Evolutionary conservation across 2,113 vertebrate genomes (phyloP).

Genomic region (Mirza zaza): DNA sequence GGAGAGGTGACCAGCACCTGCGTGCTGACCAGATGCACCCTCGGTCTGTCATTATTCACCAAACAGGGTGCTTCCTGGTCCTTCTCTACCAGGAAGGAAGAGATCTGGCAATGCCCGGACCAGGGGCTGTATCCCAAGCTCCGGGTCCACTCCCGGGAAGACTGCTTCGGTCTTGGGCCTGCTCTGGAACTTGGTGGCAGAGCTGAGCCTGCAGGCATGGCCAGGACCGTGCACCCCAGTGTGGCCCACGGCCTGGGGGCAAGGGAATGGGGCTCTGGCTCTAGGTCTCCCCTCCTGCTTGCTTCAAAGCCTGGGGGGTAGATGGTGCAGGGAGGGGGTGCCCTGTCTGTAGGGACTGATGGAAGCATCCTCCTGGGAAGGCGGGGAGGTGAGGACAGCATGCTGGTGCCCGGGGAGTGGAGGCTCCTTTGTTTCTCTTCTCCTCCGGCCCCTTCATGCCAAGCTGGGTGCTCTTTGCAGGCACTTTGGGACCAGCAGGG

Average conservation of each 20-base stretch:
- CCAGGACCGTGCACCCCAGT: rapidly evolving
- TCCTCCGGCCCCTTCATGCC: too few relatives aligned
- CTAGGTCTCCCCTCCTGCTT: not conserved
- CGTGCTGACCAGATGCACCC: rapidly evolving
- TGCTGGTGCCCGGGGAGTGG: too few relatives aligned
- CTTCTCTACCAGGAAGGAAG: not conserved
- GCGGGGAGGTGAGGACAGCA: not conserved
- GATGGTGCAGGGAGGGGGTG: rapidly evolving
- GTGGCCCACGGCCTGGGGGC: rapidly evolving
- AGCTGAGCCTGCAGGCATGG: rapidly evolving
- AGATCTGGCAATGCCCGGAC: too few relatives aligned
- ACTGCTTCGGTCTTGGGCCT: not conserved
- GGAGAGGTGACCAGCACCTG: rapidly evolving
- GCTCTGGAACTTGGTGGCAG: not conserved
- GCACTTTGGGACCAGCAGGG: rapidly evolving
- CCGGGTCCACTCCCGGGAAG: not conserved
- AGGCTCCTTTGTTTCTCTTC: not conserved
- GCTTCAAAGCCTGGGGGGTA: not conserved
- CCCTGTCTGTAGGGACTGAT: not conserved
- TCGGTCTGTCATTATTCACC: rapidly evolving
- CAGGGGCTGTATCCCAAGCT: not conserved
- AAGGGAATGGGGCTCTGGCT: not conserved
- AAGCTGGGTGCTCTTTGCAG: rapidly evolving
- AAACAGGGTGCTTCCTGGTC: too few relatives aligned
- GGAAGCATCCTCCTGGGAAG: not conserved